phyloP scores from a whole-genome alignment of 2,888 invertebrate species.

The Coenonympha glycerion region DNA sequence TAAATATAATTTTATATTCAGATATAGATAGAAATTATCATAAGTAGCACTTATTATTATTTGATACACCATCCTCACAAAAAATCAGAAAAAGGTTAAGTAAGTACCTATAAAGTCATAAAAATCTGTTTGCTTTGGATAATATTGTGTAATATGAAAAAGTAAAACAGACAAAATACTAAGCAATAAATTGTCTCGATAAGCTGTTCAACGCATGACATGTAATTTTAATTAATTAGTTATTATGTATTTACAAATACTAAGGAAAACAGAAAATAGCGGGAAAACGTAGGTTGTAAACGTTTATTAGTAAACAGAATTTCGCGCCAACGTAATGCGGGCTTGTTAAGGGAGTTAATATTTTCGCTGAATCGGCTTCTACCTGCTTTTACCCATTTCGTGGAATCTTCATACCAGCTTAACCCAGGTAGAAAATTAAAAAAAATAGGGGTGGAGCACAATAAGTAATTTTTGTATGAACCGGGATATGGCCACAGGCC shows the following conservation, averaged over 20 bases:
- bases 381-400: conserved; percentile 45
- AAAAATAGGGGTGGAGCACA: conserved; percentile 47
- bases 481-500: conserved; percentile 58
- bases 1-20: too few relatives aligned
- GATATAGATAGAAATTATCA: too few relatives aligned
- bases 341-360: conserved; percentile 42
- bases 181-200: too few relatives aligned
- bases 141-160: too few relatives aligned
- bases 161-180: too few relatives aligned
- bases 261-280: conserved; percentile 38
- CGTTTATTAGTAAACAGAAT: conserved; percentile 51
- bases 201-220: conserved; percentile 6
- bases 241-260: conserved; percentile 14
- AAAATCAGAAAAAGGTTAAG: too few relatives aligned
- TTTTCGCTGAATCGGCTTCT: conserved; percentile 28
- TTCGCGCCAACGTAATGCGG: conserved; percentile 62
- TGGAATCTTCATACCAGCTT: conserved; percentile 33
- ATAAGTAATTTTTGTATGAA: conserved; percentile 54
- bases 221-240: conserved; percentile 14
- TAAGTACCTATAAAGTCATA: too few relatives aligned
- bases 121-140: too few relatives aligned
- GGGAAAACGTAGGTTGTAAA: conserved; percentile 41
- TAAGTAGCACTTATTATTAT: too few relatives aligned
- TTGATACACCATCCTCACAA: too few relatives aligned
- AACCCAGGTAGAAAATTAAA: conserved; percentile 40